These are phyloP conservation scores for Semaprochilodus insignis DNA, from an alignment of 2,797 vertebrate species.

Conservation along the genomic window DNA sequence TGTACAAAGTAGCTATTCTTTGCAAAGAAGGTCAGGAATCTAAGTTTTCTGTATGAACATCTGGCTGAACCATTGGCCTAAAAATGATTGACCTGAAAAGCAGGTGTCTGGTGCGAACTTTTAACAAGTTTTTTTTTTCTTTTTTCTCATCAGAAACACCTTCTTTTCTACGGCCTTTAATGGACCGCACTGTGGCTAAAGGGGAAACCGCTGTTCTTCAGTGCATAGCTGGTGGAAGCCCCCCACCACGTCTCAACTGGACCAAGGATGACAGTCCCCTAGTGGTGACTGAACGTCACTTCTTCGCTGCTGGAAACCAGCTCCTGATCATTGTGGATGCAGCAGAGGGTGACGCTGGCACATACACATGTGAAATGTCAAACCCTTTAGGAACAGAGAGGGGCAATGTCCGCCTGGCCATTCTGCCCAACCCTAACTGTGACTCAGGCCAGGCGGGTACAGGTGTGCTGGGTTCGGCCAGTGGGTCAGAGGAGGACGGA, in stretches of 20 bases:
- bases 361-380: conserved; percentile 97
- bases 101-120: neutral
- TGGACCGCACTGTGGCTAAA: conserved; percentile 90
- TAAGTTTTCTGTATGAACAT: no score
- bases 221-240: conserved; percentile 95
- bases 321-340: conserved; percentile 95
- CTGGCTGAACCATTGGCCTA: no score
- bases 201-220: conserved; percentile 95
- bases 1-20: neutral
- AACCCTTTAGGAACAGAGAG: conserved; percentile 93
- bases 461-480: conserved; percentile 5
- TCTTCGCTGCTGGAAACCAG: conserved; percentile 96
- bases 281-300: conserved; percentile 91
- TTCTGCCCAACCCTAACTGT: conserved; percentile 92
- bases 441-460: conserved; percentile 82
- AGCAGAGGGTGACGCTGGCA: conserved; percentile 87
- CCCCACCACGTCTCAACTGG: conserved; percentile 92
- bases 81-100: neutral
- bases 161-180: conserved; percentile 89
- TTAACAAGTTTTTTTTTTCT: neutral
- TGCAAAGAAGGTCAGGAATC: neutral
- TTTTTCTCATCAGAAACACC: conserved; percentile 86
- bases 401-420: conserved; percentile 87
- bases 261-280: conserved; percentile 95
- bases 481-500: conserved; percentile 81